Conservation (phyloP, 2,797 vertebrate genomes). For the Phoxinus dragarum region DNA sequence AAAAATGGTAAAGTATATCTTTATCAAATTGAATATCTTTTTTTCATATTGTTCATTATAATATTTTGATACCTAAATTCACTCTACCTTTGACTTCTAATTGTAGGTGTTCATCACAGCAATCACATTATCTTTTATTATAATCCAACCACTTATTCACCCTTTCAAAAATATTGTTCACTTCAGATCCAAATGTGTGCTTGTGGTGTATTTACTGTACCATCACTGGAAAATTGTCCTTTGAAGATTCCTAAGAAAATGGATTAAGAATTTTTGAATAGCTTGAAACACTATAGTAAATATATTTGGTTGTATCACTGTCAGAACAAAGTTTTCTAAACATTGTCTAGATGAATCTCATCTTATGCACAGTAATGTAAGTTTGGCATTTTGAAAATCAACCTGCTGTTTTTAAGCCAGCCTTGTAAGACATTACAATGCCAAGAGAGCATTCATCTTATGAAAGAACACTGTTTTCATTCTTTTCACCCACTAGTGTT, state of each 20-base stretch:
- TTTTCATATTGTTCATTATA: background rate
- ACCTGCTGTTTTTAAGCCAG: constrained; percentile 1
- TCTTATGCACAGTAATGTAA: background rate
- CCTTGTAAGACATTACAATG: constrained; percentile 3
- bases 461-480: constrained; percentile 37
- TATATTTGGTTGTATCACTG: background rate
- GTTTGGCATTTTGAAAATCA: constrained; percentile 14
- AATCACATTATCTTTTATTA: background rate
- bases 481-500: constrained; percentile 28
- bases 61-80: background rate
- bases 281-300: background rate
- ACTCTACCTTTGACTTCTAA: background rate
- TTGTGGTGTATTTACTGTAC: background rate
- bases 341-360: background rate
- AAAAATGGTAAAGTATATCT: background rate
- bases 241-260: background rate
- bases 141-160: background rate
- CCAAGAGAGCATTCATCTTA: constrained; percentile 31
- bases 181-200: background rate
- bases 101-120: background rate
- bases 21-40: background rate
- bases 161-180: background rate
- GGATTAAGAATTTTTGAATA: background rate
- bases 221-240: background rate
- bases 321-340: background rate